phyloP scores from a whole-genome alignment of 2,888 invertebrate genomes.

The Chaetoderma sp. region DNA sequence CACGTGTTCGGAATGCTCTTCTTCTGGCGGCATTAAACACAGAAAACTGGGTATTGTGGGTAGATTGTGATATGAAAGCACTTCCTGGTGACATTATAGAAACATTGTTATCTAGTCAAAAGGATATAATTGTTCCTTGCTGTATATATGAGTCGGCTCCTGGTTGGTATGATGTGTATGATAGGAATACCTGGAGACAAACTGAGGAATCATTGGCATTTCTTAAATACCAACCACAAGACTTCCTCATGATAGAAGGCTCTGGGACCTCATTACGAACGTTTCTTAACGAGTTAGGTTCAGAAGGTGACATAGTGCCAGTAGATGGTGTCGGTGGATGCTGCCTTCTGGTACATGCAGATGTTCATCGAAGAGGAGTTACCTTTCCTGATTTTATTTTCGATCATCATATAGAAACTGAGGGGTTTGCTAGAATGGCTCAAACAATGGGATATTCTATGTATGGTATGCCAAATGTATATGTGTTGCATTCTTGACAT shows the following conservation, averaged over 20 bases:
- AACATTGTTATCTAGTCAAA: slow-evolving; percentile 25
- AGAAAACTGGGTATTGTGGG: slow-evolving; percentile 42
- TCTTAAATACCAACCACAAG: neutral
- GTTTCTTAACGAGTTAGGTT: slow-evolving; percentile 28
- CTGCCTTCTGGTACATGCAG: slow-evolving; percentile 37
- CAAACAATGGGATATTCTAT: slow-evolving; percentile 25
- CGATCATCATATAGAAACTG: slow-evolving; percentile 43
- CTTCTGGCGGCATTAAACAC: slow-evolving; percentile 28
- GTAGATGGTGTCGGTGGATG: slow-evolving; percentile 45
- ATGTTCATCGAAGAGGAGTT: slow-evolving; percentile 38
- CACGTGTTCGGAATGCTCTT: slow-evolving; percentile 37
- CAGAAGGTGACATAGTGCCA: slow-evolving; percentile 30
- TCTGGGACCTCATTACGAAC: slow-evolving; percentile 27
- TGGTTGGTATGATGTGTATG: slow-evolving; percentile 27
- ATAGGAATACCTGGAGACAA: slow-evolving; percentile 43
- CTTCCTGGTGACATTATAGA: slow-evolving; percentile 36
- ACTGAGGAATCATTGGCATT: slow-evolving; percentile 26
- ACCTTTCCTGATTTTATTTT: slow-evolving; percentile 39
- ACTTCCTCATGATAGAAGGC: slow-evolving; percentile 43
- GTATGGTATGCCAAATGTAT: slow-evolving; percentile 34
- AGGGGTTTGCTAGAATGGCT: slow-evolving; percentile 43
- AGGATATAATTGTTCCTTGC: slow-evolving; percentile 36
- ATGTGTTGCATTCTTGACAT: slow-evolving; percentile 19
- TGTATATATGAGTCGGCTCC: slow-evolving; percentile 29
- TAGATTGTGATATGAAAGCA: slow-evolving; percentile 39